A percentile compares a stretch with the other conserved stretches of the same genome.
Conservation (phyloP, 2,797 vertebrate species). For the Myotis planiceps region DNA sequence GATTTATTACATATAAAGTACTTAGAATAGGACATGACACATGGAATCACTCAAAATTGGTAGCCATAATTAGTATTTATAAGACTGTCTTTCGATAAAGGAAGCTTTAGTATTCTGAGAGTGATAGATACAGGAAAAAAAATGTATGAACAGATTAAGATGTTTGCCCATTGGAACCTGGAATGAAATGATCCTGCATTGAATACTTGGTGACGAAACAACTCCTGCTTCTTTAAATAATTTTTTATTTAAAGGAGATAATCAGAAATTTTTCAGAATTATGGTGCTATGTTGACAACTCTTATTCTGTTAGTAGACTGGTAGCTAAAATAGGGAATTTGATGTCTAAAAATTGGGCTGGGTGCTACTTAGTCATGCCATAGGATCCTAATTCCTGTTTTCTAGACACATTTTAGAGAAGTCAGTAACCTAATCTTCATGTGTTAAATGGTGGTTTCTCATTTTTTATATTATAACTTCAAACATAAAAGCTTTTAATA, state of each 20-base stretch:
- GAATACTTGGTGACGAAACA: background rate
- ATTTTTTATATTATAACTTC: background rate
- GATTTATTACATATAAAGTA: background rate
- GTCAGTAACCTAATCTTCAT: background rate
- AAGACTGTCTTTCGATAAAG: background rate
- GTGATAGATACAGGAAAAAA: background rate
- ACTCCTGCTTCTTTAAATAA: background rate
- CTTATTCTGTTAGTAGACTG: background rate
- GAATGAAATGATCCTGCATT: background rate
- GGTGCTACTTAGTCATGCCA: background rate
- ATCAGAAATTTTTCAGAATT: background rate
- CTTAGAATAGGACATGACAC: background rate
- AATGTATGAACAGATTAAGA: background rate
- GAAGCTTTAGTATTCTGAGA: background rate
- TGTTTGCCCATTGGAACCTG: background rate
- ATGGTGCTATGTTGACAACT: background rate
- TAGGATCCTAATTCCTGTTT: background rate
- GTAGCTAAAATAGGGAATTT: background rate
- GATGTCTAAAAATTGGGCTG: background rate
- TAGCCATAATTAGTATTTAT: background rate
- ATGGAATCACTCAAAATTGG: background rate
- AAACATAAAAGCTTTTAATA: constrained; percentile 1
- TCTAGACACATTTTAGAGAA: background rate
- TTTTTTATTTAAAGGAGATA: background rate
- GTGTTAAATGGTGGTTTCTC: background rate